A percentile compares a stretch with the other conserved stretches of the same genome.
Conservation (phyloP, 2,888 invertebrate genomes). For the Eilema caniola region DNA sequence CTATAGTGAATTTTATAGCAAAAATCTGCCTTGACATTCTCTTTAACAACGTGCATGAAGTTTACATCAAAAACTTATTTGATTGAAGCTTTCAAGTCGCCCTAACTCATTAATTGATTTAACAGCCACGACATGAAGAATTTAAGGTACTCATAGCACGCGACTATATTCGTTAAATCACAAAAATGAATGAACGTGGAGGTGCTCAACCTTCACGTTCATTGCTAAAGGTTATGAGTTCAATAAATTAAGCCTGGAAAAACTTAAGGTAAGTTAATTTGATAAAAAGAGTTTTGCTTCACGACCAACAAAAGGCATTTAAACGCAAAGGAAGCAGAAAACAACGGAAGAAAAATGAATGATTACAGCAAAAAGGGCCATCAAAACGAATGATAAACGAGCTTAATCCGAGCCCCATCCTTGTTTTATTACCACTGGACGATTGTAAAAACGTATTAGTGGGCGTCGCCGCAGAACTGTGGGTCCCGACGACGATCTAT, state of each 20-base stretch:
- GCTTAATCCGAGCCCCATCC: slow-evolving; percentile 84
- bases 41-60: slow-evolving; percentile 27
- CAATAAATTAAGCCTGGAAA: slow-evolving; percentile 38
- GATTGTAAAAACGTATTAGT: slow-evolving; percentile 87
- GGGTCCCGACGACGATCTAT: slow-evolving; percentile 67
- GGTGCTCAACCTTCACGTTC: slow-evolving; percentile 23
- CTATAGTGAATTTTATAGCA: slow-evolving; percentile 28
- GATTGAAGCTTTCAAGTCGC: slow-evolving; percentile 65
- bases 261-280: slow-evolving; percentile 67
- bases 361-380: slow-evolving; percentile 86
- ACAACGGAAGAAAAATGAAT: slow-evolving; percentile 86
- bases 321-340: slow-evolving; percentile 83
- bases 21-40: slow-evolving; percentile 30
- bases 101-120: slow-evolving; percentile 69
- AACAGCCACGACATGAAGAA: slow-evolving; percentile 63
- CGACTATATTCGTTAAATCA: slow-evolving; percentile 60
- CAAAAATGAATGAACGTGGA: slow-evolving; percentile 53
- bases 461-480: slow-evolving; percentile 60
- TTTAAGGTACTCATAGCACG: slow-evolving; percentile 65
- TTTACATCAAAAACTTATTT: slow-evolving; percentile 54
- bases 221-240: slow-evolving; percentile 29
- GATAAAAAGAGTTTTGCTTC: slow-evolving; percentile 73
- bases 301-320: slow-evolving; percentile 78
- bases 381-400: slow-evolving; percentile 87
- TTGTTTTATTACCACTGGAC: slow-evolving; percentile 84